Percentiles rank a stretch among this genome's conserved stretches.
phyloP scores from a whole-genome alignment of 2,888 invertebrate genomes.

The Lacanobia wlatinum region DNA sequence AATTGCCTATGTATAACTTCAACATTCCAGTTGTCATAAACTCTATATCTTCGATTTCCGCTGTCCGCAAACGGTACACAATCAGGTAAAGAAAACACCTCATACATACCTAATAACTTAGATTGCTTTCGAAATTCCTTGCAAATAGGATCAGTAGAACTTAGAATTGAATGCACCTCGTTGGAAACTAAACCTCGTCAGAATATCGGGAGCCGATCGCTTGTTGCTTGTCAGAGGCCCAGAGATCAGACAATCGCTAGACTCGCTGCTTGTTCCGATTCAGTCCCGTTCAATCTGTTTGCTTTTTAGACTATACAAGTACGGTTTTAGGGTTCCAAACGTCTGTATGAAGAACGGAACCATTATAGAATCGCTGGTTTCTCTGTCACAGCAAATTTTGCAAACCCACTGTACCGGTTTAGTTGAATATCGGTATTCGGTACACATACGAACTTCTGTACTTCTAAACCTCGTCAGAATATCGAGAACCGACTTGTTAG shows the following conservation, averaged over 20 bases:
- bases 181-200: slow-evolving; percentile 54
- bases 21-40: slow-evolving; percentile 27
- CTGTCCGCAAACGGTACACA: background rate
- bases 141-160: slow-evolving; percentile 49
- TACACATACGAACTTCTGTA: no score
- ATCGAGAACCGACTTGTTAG: slow-evolving; percentile 54
- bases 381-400: no score
- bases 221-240: slow-evolving; percentile 46
- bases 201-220: slow-evolving; percentile 60
- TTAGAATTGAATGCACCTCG: slow-evolving; percentile 58
- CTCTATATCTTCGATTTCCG: background rate
- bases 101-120: slow-evolving; percentile 32
- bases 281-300: slow-evolving; percentile 31
- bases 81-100: slow-evolving; percentile 29
- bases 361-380: no score
- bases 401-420: no score
- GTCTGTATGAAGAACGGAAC: background rate
- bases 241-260: slow-evolving; percentile 43
- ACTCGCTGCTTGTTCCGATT: slow-evolving; percentile 25
- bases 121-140: slow-evolving; percentile 49
- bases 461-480: slow-evolving; percentile 57
- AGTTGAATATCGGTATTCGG: no score
- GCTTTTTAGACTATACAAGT: slow-evolving; percentile 16
- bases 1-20: background rate
- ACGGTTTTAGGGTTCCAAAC: slow-evolving; percentile 4